Base-by-base conservation (phyloP, 2,888 invertebrate species). In the Hybos culiciformis region DNA sequence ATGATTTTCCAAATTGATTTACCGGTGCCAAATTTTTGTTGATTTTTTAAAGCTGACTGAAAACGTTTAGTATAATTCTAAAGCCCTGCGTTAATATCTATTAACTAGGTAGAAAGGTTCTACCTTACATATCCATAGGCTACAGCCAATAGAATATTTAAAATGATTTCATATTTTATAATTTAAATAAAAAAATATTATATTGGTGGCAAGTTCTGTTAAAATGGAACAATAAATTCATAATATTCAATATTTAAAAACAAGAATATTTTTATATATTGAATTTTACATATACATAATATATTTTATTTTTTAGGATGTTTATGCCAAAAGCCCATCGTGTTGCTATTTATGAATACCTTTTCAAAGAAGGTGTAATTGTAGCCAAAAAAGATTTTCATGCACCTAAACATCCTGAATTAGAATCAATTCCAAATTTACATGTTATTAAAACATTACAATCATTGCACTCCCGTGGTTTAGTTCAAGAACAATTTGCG, bases 281-380 rank as follows among this genome's bases (percentile, higher is more conserved):
- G 15, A 32, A 14, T 14, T n/a, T n/a, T n/a, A 14, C 8, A 11
- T 14, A 32, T 17, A 8, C 8, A 39, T 32, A 51, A 47, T 42
- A 34, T 46, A 46, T 47, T 48, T 48, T 53, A 46, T 49, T 46
- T 67, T 70, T 63, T 69, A 92, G 86, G 70, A 98, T 98, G 98
- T 93, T 98, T 91, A 98, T 98, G 93, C 94, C 97, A 60, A 97
- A 96, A 76, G 87, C 90, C 74, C 92, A 94, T 69, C 83, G 94
- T 63, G 84, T 90, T 55, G 75, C 87, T 56, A 97, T 98, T 67
- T 98, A 91, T 70, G 97, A 98, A 68, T 88, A 90, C 73, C 80
- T 97, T 57, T 96, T 97, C 69, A 93, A 93, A 67, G 97, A 99
- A 72, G 98, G 98, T 67, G 98, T 98, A 50, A 85, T 97, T 80